phyloP scores from a whole-genome alignment of 2,797 vertebrate species.

The Moxostoma hubbsi region DNA sequence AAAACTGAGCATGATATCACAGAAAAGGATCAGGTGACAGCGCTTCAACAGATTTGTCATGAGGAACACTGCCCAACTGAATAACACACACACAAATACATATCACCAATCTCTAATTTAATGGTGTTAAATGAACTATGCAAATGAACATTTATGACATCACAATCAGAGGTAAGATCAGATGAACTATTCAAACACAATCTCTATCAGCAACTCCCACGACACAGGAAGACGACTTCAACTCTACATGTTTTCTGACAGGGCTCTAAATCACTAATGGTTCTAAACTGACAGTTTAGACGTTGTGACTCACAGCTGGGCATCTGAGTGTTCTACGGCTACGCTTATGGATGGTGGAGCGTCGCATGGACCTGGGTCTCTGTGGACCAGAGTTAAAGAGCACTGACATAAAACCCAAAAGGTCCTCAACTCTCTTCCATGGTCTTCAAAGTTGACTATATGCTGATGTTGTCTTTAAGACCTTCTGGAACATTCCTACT shows the following conservation, averaged over 20 bases:
- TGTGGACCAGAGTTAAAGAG: slow-evolving; percentile 47
- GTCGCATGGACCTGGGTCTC: slow-evolving; percentile 70
- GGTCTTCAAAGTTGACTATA: slow-evolving; percentile 25
- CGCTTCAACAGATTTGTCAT: too few relatives aligned
- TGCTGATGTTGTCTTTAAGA: too few relatives aligned
- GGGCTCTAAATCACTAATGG: background rate
- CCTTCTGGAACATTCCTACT: too few relatives aligned
- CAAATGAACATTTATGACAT: background rate
- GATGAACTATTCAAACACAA: slow-evolving; percentile 3
- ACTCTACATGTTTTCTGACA: slow-evolving; percentile 20
- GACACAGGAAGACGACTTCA: background rate
- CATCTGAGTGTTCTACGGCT: slow-evolving; percentile 30
- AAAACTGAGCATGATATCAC: too few relatives aligned
- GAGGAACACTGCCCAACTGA: too few relatives aligned
- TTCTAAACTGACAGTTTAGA: slow-evolving; percentile 9
- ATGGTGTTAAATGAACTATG: background rate
- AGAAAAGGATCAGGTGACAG: too few relatives aligned
- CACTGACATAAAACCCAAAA: slow-evolving; percentile 20
- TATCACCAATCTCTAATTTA: too few relatives aligned
- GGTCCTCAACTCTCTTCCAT: slow-evolving; percentile 5
- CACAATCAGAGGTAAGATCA: background rate
- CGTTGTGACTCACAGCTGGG: slow-evolving; percentile 48
- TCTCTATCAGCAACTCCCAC: background rate
- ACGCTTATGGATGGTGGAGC: slow-evolving; percentile 4
- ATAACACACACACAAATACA: too few relatives aligned